phyloP scores from a whole-genome alignment of 2,888 invertebrate species.

The Timema podura region DNA sequence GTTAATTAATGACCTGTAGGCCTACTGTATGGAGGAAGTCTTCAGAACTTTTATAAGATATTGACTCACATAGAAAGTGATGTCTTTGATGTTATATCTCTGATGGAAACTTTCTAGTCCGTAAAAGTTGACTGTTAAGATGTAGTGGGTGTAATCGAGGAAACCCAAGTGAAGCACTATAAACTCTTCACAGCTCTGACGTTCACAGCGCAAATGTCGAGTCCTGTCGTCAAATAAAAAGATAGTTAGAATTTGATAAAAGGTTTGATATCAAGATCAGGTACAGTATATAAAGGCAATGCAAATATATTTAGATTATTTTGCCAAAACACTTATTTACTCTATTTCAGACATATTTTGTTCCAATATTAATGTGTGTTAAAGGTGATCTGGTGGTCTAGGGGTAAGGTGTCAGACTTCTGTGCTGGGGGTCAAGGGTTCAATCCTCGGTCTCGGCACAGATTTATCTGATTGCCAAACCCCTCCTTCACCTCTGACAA shows the following conservation, averaged over 20 bases:
- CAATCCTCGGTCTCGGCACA: too few relatives aligned
- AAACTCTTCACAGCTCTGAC: slow-evolving; percentile 80
- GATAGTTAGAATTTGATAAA: slow-evolving; percentile 8
- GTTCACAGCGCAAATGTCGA: slow-evolving; percentile 74
- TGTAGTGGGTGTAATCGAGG: slow-evolving; percentile 82
- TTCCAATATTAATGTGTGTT: too few relatives aligned
- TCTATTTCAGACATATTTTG: neutral
- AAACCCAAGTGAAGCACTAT: slow-evolving; percentile 85
- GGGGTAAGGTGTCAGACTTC: too few relatives aligned
- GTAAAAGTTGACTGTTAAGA: slow-evolving; percentile 75
- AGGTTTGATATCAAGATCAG: slow-evolving; percentile 20
- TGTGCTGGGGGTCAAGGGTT: too few relatives aligned
- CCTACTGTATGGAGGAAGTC: too few relatives aligned
- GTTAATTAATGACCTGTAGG: too few relatives aligned
- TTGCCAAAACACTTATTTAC: slow-evolving; percentile 11
- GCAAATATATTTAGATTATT: neutral
- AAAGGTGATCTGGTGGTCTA: too few relatives aligned
- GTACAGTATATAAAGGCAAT: slow-evolving; percentile 16
- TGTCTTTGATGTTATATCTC: slow-evolving; percentile 76
- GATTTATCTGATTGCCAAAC: too few relatives aligned
- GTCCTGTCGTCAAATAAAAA: slow-evolving; percentile 49
- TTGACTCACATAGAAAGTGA: slow-evolving; percentile 77
- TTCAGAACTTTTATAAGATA: too few relatives aligned
- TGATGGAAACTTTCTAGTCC: slow-evolving; percentile 81
- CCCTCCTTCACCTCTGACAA: too few relatives aligned